Evolutionary conservation across 2,113 vertebrate species (phyloP).

Genomic region (Sebastes fasciatus): DNA sequence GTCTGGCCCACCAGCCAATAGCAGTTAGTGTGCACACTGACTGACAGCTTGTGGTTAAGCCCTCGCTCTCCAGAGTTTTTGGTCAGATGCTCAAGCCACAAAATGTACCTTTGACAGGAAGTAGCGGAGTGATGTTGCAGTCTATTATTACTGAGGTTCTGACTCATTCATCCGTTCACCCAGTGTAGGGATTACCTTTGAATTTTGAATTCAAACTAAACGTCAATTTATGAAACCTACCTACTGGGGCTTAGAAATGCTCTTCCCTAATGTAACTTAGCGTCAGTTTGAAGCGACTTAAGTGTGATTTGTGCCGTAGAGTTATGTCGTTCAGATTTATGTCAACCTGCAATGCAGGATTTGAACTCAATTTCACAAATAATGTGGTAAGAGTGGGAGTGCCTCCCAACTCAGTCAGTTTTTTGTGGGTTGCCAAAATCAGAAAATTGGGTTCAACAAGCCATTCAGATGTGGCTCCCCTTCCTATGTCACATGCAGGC

Average conservation of each 20-base stretch:
- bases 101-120: slow-evolving; percentile 33
- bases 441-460: too few relatives aligned
- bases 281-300: slow-evolving; percentile 21
- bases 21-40: slow-evolving; percentile 23
- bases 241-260: slow-evolving; percentile 34
- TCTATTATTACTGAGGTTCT: slow-evolving; percentile 29
- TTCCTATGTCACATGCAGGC: too few relatives aligned
- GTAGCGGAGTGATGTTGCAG: slow-evolving; percentile 17
- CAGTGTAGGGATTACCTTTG: slow-evolving; percentile 41
- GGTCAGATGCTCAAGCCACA: slow-evolving; percentile 24
- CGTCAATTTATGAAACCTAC: slow-evolving; percentile 50
- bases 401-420: too few relatives aligned
- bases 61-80: slow-evolving; percentile 10
- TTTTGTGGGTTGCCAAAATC: too few relatives aligned
- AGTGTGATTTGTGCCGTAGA: slow-evolving; percentile 14
- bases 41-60: slow-evolving; percentile 46
- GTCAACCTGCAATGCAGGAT: neutral
- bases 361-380: slow-evolving; percentile 5
- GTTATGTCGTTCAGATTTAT: slow-evolving; percentile 33
- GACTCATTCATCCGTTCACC: slow-evolving; percentile 47
- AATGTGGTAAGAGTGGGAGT: neutral
- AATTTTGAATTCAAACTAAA: slow-evolving; percentile 37
- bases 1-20: slow-evolving; percentile 1
- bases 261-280: slow-evolving; percentile 42
- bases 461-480: too few relatives aligned